Evolutionary conservation across 2,797 vertebrate genomes (phyloP).

Genomic region (Coccyzus lansbergi): DNA sequence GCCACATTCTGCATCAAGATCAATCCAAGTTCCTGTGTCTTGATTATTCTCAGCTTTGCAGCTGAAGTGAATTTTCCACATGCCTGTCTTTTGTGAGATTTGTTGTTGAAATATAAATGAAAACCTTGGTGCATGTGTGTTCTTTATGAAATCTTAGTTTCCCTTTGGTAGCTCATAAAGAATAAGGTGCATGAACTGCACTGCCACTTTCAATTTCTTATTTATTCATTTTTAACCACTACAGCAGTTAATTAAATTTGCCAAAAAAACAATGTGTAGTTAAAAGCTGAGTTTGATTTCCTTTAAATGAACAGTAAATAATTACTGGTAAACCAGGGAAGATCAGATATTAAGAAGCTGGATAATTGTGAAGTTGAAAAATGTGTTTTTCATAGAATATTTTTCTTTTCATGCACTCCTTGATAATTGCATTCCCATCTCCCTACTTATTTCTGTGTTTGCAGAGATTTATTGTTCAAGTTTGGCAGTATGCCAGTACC

Average conservation of each 20-base stretch:
- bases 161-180: neutral
- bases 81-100: neutral
- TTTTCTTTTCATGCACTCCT: conserved; percentile 29
- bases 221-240: conserved; percentile 35
- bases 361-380: conserved; percentile 35
- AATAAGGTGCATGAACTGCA: neutral
- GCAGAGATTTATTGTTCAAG: conserved; percentile 52
- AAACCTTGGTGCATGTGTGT: neutral
- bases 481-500: conserved; percentile 48
- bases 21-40: neutral
- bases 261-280: neutral
- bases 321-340: neutral
- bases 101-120: neutral
- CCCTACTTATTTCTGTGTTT: conserved; percentile 54
- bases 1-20: neutral
- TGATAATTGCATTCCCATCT: conserved; percentile 50
- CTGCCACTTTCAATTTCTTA: conserved; percentile 4
- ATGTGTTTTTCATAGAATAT: conserved; percentile 4
- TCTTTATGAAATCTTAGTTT: neutral
- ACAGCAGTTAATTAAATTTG: conserved; percentile 37
- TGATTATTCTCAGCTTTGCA: neutral
- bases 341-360: conserved; percentile 15
- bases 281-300: conserved; percentile 43
- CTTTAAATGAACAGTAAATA: conserved; percentile 46
- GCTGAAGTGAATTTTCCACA: neutral